Conservation (phyloP, 2,113 vertebrate species). For the Mesitornis unicolor region DNA sequence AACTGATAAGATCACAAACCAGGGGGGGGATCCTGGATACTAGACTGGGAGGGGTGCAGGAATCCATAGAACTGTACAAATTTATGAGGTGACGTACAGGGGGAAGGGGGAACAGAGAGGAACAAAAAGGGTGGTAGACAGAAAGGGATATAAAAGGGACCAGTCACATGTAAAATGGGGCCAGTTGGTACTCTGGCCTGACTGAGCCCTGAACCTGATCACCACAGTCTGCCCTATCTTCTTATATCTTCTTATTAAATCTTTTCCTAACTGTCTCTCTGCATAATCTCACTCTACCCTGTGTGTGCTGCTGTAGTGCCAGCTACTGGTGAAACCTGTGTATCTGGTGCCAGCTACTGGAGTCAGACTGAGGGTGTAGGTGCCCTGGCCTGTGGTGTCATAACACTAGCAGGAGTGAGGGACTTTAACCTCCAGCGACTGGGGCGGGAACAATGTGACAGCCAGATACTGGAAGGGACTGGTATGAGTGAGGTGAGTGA, state of each 20-base stretch:
- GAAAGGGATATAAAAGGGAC: too few species aligned
- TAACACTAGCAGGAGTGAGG: neutral
- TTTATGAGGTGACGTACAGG: neutral
- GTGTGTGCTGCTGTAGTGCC: too few species aligned
- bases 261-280: too few species aligned
- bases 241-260: neutral
- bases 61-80: neutral
- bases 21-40: neutral
- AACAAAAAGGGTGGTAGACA: neutral
- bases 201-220: neutral
- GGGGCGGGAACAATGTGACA: neutral
- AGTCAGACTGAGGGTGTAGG: neutral
- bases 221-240: neutral
- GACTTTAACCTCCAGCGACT: neutral
- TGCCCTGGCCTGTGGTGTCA: neutral
- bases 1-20: neutral
- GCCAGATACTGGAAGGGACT: neutral
- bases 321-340: too few species aligned
- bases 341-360: too few species aligned
- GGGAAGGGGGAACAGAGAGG: neutral
- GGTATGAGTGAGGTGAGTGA: neutral
- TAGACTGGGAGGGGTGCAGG: neutral
- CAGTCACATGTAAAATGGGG: neutral
- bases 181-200: neutral
- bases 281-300: too few species aligned